Percentiles rank a stretch among this genome's conserved stretches.
Evolutionary conservation across 1,140 invertebrate genomes (phyloP).

Genomic region (Paralvinella palmiformis): DNA sequence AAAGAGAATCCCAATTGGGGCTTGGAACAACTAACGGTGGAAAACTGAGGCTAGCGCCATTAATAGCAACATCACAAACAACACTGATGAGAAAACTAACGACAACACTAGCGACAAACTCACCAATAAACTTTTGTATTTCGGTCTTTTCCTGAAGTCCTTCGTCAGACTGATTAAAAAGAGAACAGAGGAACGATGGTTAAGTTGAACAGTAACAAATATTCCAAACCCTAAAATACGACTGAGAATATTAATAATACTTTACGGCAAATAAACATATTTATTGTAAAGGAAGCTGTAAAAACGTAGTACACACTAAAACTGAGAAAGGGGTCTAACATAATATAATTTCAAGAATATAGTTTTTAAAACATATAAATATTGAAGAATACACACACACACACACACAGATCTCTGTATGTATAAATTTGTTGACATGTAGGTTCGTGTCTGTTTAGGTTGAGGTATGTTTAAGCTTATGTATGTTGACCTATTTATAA

Average conservation of each 20-base stretch:
- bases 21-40: background rate
- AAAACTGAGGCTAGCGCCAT: background rate
- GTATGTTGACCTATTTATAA: background rate
- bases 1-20: background rate
- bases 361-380: background rate
- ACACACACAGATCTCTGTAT: no score
- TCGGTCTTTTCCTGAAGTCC: conserved; percentile 80
- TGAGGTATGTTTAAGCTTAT: background rate
- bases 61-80: background rate
- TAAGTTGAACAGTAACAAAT: background rate
- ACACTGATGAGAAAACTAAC: background rate
- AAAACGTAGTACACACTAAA: background rate
- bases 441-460: background rate
- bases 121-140: conserved; percentile 82
- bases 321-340: background rate
- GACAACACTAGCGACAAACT: conserved; percentile 31
- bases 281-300: background rate
- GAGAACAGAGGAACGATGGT: conserved; percentile 24
- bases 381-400: no score
- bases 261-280: background rate
- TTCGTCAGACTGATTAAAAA: conserved; percentile 89
- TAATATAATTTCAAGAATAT: background rate
- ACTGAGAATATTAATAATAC: background rate
- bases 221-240: background rate
- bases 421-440: background rate